Percentiles rank a stretch among this genome's conserved stretches.
Evolutionary conservation across 2,888 invertebrate genomes (phyloP).

Genomic region (Aporophyla lueneburgensis): DNA sequence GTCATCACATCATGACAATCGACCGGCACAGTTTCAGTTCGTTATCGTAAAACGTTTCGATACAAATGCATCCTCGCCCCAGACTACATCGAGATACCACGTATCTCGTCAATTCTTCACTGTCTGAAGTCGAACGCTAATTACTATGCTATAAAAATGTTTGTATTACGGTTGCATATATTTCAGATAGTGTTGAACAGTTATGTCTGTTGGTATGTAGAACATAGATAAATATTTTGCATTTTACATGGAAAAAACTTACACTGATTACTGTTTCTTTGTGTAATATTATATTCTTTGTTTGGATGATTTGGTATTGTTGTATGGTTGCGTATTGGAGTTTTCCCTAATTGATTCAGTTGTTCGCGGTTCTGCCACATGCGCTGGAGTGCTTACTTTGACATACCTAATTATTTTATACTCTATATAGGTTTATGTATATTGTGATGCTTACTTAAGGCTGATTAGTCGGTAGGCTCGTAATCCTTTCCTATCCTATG

Average conservation of each 20-base stretch:
- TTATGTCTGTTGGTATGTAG: conserved; percentile 26
- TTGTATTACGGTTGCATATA: conserved; percentile 20
- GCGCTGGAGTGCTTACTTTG: not conserved
- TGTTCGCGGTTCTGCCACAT: conserved; percentile 2
- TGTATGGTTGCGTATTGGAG: not conserved
- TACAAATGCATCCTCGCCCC: conserved; percentile 23
- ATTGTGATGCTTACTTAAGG: no score
- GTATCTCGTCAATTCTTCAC: not conserved
- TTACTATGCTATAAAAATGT: conserved; percentile 23
- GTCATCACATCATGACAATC: conserved; percentile 21
- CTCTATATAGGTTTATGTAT: not conserved
- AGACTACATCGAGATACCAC: no score
- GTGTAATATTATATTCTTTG: not conserved
- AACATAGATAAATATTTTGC: conserved; percentile 4
- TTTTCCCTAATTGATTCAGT: conserved; percentile 9
- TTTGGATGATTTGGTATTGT: not conserved
- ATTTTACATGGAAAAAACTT: conserved; percentile 13
- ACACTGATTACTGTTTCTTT: not conserved
- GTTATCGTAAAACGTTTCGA: conserved; percentile 43
- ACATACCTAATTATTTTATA: not conserved
- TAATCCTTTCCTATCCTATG: no score
- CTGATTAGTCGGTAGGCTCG: no score
- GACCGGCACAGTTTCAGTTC: conserved; percentile 14
- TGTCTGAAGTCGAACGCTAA: conserved; percentile 18
- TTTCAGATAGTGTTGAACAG: conserved; percentile 29